Conservation (phyloP, 2,113 vertebrate genomes). For the Ranitomeya imitator region DNA sequence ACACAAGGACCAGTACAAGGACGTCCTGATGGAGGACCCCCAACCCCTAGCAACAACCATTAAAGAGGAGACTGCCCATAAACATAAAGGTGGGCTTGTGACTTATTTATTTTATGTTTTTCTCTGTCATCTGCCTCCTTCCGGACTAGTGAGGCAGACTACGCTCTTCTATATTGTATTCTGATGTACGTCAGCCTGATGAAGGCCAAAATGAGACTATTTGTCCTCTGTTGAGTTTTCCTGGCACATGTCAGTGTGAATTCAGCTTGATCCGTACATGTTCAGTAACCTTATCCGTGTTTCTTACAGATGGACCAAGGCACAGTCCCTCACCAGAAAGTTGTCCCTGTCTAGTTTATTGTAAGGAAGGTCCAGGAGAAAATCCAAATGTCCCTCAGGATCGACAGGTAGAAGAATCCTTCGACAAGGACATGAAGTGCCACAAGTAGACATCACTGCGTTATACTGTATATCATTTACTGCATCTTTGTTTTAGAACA, state of each 20-base stretch:
- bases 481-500: not conserved
- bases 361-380: not conserved
- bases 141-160: too few species aligned
- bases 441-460: not conserved
- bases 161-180: too few species aligned
- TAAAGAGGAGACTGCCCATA: not conserved
- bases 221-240: too few species aligned
- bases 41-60: not conserved
- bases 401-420: not conserved
- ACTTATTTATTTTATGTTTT: too few species aligned
- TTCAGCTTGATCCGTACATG: not conserved
- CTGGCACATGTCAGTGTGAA: too few species aligned
- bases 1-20: slow-evolving; percentile 5
- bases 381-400: not conserved
- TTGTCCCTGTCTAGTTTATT: not conserved
- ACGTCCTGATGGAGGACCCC: not conserved
- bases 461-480: not conserved
- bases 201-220: too few species aligned
- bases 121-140: too few species aligned
- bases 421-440: not conserved
- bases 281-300: not conserved
- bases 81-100: not conserved
- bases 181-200: too few species aligned
- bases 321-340: not conserved
- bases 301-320: not conserved